phyloP scores from a whole-genome alignment of 1,140 invertebrate genomes.

The Cotesia chilonis region DNA sequence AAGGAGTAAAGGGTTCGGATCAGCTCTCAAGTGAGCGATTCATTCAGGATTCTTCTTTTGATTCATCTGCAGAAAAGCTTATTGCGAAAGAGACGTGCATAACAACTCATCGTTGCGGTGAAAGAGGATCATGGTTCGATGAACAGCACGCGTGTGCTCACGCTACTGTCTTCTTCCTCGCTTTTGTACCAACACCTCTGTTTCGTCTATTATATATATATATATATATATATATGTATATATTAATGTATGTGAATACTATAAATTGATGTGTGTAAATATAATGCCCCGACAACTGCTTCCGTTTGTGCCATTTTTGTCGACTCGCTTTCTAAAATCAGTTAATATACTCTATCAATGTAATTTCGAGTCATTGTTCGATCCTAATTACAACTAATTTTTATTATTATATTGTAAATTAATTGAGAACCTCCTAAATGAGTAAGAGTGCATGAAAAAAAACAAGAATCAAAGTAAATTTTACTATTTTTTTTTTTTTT shows the following conservation, averaged over 20 bases:
- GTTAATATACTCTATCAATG: not conserved
- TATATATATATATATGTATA: too few species aligned
- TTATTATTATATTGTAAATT: too few species aligned
- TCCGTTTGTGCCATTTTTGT: conserved; percentile 32
- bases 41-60: conserved; percentile 30
- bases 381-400: not conserved
- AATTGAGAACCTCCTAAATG: too few species aligned
- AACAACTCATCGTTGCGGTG: conserved; percentile 13
- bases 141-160: conserved; percentile 28
- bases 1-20: not conserved
- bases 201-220: too few species aligned
- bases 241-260: too few species aligned
- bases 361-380: conserved; percentile 1
- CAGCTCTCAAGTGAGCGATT: conserved; percentile 27
- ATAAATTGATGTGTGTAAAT: not conserved
- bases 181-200: not conserved
- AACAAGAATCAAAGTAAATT: too few species aligned
- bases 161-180: conserved; percentile 8
- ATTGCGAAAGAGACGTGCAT: not conserved
- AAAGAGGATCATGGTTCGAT: conserved; percentile 27
- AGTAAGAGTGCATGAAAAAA: too few species aligned
- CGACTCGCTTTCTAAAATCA: conserved; percentile 32
- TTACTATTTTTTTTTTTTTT: too few species aligned
- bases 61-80: conserved; percentile 9
- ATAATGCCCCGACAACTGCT: conserved; percentile 20